Evolutionary conservation across 2,113 vertebrate genomes (phyloP).

Genomic region (Cheirogaleus medius): DNA sequence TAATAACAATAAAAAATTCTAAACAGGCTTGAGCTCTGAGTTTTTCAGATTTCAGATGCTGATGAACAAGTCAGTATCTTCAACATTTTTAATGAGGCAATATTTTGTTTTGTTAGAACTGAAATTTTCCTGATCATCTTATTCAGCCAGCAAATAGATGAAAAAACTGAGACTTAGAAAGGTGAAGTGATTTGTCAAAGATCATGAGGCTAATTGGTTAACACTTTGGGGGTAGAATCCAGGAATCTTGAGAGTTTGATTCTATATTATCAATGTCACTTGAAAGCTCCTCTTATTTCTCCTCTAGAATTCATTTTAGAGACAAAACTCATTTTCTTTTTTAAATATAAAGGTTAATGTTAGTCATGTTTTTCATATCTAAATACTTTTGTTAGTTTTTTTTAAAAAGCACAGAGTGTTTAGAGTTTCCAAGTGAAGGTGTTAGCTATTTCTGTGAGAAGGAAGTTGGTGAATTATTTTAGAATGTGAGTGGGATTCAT

Average conservation of each 20-base stretch:
- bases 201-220: background rate
- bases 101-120: background rate
- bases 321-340: background rate
- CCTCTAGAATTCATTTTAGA: background rate
- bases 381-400: background rate
- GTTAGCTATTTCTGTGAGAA: conserved; percentile 25
- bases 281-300: background rate
- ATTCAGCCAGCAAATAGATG: background rate
- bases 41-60: conserved; percentile 14
- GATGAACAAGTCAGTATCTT: background rate
- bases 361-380: conserved; percentile 7
- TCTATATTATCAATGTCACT: background rate
- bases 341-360: background rate
- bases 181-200: background rate
- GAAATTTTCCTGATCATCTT: conserved; percentile 15
- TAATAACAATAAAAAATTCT: background rate
- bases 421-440: background rate
- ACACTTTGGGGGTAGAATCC: background rate
- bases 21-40: background rate
- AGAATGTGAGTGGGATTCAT: background rate
- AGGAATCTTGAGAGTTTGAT: background rate
- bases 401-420: background rate
- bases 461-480: conserved; percentile 24
- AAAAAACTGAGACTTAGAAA: background rate
- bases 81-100: background rate